Base-by-base conservation (phyloP, 2,113 vertebrate species). In the Burhinus bistriatus region DNA sequence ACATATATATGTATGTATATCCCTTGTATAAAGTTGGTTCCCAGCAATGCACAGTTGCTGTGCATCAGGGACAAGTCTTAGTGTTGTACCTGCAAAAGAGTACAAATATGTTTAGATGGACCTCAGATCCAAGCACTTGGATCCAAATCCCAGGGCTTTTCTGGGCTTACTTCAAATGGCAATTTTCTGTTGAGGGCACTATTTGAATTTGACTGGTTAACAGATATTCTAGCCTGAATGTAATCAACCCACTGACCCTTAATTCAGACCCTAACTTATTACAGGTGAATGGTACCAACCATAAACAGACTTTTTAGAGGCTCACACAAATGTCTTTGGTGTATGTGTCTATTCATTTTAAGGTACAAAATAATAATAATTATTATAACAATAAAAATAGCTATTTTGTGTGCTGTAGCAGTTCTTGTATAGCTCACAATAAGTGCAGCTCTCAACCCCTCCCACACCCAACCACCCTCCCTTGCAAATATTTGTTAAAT, bases 271-370 rank as follows among this genome's bases (percentile, higher is more conserved):
- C 96, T 98, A 97, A 97, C 97, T 98, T 95, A 77, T 70, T 97
- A 97, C 89, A 96, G 93, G 88, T 95, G 90, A 97, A 96, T 94
- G 81, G 97, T 97, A 97, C 96, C 97, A 98, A 97, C 97, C 96
- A 98, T 97, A 97, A 97, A 98, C 96, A 98, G 97, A 98, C 95
- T 96, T 96, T 97, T 97, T 98, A 98, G 98, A 98, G 97, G 97
- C 98, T 98, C 93, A 95, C 97, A 98, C 97, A 95, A 98, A 98
- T 97, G 97, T 99, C 99, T 99, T 99, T 99, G 99, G 99, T 99
- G 98, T 99, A 98, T 97, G 97, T 98, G 98, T 98, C 98, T 98
- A 98, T 98, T 98, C 64, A 90, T 98, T 97, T 97, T 97, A 99
- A 98, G 98, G 98, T 98, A 98, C 96, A 98, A 98, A 98, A 98